These are phyloP conservation scores for Centroberyx gerrardi DNA, from an alignment of 2,797 vertebrate genomes.

Conservation along the genomic window DNA sequence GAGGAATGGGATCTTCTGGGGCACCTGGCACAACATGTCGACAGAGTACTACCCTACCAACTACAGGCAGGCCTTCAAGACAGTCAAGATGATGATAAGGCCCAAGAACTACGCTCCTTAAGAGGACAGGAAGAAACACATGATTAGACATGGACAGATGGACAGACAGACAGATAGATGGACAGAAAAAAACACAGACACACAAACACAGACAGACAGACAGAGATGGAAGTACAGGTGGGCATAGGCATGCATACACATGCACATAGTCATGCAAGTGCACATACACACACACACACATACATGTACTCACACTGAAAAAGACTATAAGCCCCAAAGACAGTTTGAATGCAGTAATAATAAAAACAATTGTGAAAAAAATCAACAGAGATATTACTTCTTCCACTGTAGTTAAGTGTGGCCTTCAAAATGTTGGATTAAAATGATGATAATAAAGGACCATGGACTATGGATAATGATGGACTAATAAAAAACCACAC, in stretches of 20 bases:
- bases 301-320: constrained; percentile 36
- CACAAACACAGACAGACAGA: constrained; percentile 43
- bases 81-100: constrained; percentile 96
- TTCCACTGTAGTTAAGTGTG: constrained; percentile 47
- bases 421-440: constrained; percentile 67
- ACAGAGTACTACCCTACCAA: constrained; percentile 86
- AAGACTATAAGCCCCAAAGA: constrained; percentile 50
- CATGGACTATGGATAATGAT: constrained; percentile 69
- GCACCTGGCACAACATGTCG: constrained; percentile 92
- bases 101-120: constrained; percentile 92
- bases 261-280: constrained; percentile 60
- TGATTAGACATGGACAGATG: constrained; percentile 1
- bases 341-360: constrained; percentile 70
- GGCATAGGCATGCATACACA: constrained; percentile 31
- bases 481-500: constrained; percentile 56
- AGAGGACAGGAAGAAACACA: constrained; percentile 47
- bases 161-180: constrained; percentile 13
- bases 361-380: constrained; percentile 48
- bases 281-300: constrained; percentile 5
- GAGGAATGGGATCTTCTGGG: constrained; percentile 97
- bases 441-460: constrained; percentile 67
- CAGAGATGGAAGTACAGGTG: background rate
- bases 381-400: constrained; percentile 46
- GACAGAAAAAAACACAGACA: constrained; percentile 49
- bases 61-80: constrained; percentile 92